Percentiles rank a stretch among this genome's conserved stretches.
Evolutionary conservation across 92 coral and sea anemone species (phyloP).

Genomic region (Isaurus tuberculatus): DNA sequence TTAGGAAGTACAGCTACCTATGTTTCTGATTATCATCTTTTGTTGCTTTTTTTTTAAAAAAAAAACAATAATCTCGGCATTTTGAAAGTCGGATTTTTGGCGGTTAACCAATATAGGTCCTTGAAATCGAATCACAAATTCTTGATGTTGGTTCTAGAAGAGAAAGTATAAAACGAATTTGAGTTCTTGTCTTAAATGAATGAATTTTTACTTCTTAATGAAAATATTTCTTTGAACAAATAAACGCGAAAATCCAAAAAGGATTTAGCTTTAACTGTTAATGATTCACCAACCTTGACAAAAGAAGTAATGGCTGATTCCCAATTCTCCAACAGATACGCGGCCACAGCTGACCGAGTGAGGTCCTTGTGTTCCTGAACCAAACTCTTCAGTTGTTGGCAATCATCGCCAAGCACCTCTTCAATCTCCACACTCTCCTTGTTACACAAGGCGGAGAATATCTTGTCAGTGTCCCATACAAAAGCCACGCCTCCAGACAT

Average conservation of each 20-base stretch:
- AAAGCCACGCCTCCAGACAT: constrained; percentile 98
- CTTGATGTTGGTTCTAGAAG: too few species aligned
- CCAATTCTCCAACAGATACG: constrained; percentile 79
- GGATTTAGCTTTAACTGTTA: background rate
- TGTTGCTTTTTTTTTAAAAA: too few species aligned
- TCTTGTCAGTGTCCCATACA: constrained; percentile 80
- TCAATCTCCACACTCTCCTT: constrained; percentile 85
- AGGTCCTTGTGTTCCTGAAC: constrained; percentile 77
- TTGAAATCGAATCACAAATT: too few species aligned
- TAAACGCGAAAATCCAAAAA: background rate
- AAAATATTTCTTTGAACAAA: too few species aligned
- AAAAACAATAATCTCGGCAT: too few species aligned
- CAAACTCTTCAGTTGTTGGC: constrained; percentile 64
- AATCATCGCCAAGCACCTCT: constrained; percentile 75
- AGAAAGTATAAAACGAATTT: too few species aligned
- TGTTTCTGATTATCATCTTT: too few species aligned
- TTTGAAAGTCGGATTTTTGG: too few species aligned
- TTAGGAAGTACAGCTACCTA: too few species aligned
- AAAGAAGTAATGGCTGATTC: constrained; percentile 65
- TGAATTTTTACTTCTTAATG: too few species aligned
- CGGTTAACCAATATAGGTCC: too few species aligned
- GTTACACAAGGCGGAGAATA: constrained; percentile 77
- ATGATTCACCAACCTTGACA: constrained; percentile 66
- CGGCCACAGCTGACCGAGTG: constrained; percentile 89
- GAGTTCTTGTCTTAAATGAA: too few species aligned